Conservation (phyloP, 2,113 vertebrate genomes). For the Laterallus jamaicensis region DNA sequence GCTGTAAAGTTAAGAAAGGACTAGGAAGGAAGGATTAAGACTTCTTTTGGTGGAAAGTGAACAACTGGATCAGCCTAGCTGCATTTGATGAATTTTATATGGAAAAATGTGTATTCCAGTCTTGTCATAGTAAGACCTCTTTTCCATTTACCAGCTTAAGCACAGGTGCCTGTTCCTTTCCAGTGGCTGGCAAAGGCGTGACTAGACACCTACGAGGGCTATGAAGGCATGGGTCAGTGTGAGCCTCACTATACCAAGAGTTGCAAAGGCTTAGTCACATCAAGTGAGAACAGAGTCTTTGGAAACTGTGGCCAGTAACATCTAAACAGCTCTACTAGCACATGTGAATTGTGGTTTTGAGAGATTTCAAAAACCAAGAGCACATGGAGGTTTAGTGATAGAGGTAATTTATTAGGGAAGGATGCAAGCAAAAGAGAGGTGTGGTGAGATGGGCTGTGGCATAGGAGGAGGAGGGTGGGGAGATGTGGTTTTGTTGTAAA, state of each 20-base stretch:
- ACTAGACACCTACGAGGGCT: not conserved
- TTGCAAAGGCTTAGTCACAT: not conserved
- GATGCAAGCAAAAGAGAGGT: not conserved
- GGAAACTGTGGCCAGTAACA: not conserved
- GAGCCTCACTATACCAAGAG: rapidly evolving
- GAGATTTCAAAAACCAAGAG: not conserved
- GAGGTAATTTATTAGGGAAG: not conserved
- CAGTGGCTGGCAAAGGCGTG: not conserved
- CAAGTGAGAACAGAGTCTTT: not conserved
- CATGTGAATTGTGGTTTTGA: not conserved
- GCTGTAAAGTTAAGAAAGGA: not conserved
- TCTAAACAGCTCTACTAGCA: not conserved
- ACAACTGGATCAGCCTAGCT: not conserved
- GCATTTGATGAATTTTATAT: not conserved
- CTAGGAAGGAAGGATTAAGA: not conserved
- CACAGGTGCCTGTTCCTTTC: not conserved
- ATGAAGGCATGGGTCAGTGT: not conserved
- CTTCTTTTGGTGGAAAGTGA: not conserved
- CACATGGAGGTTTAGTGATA: not conserved
- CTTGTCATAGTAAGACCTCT: not conserved
- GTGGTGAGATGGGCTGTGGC: not conserved
- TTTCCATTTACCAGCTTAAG: not conserved
- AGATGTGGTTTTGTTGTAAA: not conserved
- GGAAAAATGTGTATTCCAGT: not conserved
- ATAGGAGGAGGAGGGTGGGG: not conserved